A percentile compares a stretch with the other conserved stretches of the same genome.
These are phyloP conservation scores for Callosobruchus maculatus DNA, from an alignment of 2,888 invertebrate genomes.

Conservation along the genomic window DNA sequence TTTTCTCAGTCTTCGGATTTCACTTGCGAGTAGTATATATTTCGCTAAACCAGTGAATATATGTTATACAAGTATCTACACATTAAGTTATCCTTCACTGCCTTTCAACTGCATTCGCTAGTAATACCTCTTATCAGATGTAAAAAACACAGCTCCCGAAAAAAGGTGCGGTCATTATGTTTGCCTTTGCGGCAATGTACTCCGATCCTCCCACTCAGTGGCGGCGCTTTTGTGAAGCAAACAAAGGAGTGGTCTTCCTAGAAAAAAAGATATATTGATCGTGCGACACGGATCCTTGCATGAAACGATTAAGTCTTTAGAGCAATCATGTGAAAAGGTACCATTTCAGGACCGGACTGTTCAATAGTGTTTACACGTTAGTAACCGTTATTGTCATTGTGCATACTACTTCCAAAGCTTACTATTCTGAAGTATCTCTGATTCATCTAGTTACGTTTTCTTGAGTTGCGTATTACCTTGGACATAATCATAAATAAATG, in stretches of 20 bases:
- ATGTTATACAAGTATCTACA: neutral
- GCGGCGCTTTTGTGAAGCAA: conserved; percentile 31
- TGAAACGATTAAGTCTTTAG: neutral
- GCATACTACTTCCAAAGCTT: too few relatives aligned
- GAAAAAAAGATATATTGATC: neutral
- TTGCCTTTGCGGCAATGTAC: conserved; percentile 21
- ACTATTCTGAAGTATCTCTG: too few relatives aligned
- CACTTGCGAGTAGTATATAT: too few relatives aligned
- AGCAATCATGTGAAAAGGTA: neutral
- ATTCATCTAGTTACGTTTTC: too few relatives aligned
- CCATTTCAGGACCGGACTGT: neutral
- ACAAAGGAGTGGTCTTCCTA: conserved; percentile 32
- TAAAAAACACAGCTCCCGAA: conserved; percentile 17
- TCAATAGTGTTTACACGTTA: too few relatives aligned
- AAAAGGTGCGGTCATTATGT: conserved; percentile 23
- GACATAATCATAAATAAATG: too few relatives aligned
- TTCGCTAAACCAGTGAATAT: neutral
- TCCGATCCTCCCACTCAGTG: conserved; percentile 29
- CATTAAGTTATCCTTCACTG: too few relatives aligned
- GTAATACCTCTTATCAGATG: conserved; percentile 8
- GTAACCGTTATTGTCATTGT: too few relatives aligned
- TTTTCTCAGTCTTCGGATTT: too few relatives aligned
- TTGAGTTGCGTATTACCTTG: too few relatives aligned
- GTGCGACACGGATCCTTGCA: neutral
- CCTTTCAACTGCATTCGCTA: neutral